Base-by-base conservation (phyloP, 2,888 invertebrate species). In the Amorpha juglandis region DNA sequence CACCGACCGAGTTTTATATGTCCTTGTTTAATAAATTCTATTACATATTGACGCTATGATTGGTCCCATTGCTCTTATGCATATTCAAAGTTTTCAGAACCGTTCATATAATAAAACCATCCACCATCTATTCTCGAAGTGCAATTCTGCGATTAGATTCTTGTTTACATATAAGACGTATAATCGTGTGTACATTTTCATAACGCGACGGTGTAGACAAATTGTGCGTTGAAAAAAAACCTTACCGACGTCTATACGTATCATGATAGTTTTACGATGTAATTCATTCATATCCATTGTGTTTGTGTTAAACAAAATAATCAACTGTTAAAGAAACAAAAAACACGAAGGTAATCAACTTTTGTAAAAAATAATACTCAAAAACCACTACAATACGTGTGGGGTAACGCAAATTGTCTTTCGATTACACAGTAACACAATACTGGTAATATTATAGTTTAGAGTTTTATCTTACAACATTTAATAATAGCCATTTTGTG, bases 11-110 rank as follows among this genome's bases (percentile, higher is more conserved):
- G 71, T 72, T 74, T 55, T 51, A 47, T 63, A 35, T 68, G 74
- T 72, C 75, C 78, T 82, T 84, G 82, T 84, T 87, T 83, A 81
- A 80, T 80, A 82, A 86, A 86, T 78, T 79, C 78, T 70, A 78
- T 76, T 79, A 79, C 73, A 78, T 78, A 82, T 84, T 83, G 81
- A 78, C 84, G 87, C 79, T 82, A 80, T 82, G 82, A 83, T 83
- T 80, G 83, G 80, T 82, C 85, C 80, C 80, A 87, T 82, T 86
- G 80, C 76, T 78, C 82, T 82, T 80, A 83, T 80, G 82, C 80
- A 82, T 86, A 83, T 84, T 86, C 81, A 81, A 81, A 80, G 80
- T 78, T 81, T 82, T 83, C 8, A 38, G 7, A 38, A 9, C 7
- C 7, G 7, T 9, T 1, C 7, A 38, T 8, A 6, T 8, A 38